phyloP scores from a whole-genome alignment of 2,888 invertebrate species.

The Heterodera filipjevi region DNA sequence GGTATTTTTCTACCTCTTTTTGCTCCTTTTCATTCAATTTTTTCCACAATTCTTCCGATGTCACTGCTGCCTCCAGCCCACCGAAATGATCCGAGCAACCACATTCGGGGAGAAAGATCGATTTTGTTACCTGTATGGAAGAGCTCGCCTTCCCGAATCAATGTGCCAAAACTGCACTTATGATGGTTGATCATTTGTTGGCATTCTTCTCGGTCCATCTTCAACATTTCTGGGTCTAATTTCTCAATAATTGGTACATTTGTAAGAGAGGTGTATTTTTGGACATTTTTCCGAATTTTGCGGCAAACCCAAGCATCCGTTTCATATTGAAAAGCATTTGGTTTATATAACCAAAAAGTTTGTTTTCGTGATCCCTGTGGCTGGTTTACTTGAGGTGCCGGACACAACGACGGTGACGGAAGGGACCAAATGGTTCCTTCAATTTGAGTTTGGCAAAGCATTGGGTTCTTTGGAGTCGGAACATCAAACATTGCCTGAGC shows the following conservation, averaged over 20 bases:
- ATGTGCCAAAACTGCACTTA: conserved; percentile 1
- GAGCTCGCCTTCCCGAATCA: background rate
- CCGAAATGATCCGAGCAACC: conserved; percentile 1
- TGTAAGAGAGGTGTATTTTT: background rate
- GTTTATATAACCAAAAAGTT: background rate
- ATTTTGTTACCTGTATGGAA: background rate
- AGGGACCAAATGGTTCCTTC: no score
- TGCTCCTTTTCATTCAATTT: no score
- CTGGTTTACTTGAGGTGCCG: no score
- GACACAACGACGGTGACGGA: no score
- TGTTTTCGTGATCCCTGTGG: no score
- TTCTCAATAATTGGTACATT: background rate
- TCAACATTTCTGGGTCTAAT: background rate
- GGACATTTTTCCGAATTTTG: background rate
- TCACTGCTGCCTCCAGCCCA: no score
- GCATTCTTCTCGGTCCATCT: background rate
- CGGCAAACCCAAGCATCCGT: conserved; percentile 8
- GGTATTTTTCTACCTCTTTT: no score
- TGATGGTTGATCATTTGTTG: background rate
- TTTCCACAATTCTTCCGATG: no score
- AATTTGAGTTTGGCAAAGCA: no score
- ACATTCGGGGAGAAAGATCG: background rate
- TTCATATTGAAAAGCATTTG: no score
- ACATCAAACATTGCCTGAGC: no score
- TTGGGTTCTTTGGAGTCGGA: no score